These are phyloP conservation scores for Saccostrea glomerata DNA, from an alignment of 1,140 invertebrate species.

Conservation along the genomic window DNA sequence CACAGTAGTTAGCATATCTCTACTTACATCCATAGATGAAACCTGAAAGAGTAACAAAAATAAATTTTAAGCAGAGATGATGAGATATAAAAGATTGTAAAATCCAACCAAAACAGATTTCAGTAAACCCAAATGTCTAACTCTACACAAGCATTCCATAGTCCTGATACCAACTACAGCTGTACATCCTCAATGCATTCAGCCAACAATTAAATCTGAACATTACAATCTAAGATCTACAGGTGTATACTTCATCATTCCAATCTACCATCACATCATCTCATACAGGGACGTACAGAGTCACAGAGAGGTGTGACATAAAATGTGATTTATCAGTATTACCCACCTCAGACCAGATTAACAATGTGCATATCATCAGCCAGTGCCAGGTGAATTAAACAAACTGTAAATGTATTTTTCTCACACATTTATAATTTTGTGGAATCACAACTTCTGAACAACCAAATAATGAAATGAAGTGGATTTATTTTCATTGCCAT, in stretches of 20 bases:
- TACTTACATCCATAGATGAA: slow-evolving; percentile 54
- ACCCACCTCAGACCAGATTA: too few species aligned
- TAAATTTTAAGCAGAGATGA: neutral
- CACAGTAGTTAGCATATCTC: slow-evolving; percentile 23
- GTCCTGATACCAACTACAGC: neutral
- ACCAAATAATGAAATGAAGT: too few species aligned
- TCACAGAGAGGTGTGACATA: neutral
- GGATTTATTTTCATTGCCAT: too few species aligned
- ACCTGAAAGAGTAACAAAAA: slow-evolving; percentile 45
- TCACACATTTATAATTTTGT: too few species aligned
- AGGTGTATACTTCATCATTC: neutral
- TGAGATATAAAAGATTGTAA: neutral
- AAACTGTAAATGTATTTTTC: too few species aligned
- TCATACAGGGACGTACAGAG: neutral
- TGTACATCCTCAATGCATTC: neutral
- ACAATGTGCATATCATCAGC: too few species aligned
- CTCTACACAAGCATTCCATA: neutral
- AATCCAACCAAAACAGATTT: neutral
- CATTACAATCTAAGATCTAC: neutral
- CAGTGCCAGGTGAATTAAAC: too few species aligned
- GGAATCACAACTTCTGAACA: too few species aligned
- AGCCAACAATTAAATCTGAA: slow-evolving; percentile 8
- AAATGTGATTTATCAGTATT: neutral
- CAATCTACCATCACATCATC: neutral
- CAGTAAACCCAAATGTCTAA: neutral